Conservation (phyloP, 2,113 vertebrate species). For the Coptodon rendalli region DNA sequence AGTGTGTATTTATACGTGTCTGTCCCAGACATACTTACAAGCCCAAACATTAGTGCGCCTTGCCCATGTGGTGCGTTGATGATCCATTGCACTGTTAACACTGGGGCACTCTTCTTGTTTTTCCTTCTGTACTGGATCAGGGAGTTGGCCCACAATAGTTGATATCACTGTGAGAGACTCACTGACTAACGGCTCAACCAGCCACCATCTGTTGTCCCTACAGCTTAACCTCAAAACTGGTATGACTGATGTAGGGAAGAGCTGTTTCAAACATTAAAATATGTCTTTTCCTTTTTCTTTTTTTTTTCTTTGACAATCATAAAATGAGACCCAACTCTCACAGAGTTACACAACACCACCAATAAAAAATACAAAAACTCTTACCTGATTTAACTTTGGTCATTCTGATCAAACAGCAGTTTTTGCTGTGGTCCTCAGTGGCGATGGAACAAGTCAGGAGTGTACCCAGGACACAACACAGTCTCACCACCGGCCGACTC, state of each 20-base stretch:
- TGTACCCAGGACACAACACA: neutral
- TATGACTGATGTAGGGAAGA: neutral
- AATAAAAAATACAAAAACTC: neutral
- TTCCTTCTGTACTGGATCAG: constrained; percentile 16
- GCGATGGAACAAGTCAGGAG: neutral
- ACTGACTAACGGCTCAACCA: constrained; percentile 16
- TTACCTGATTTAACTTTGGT: neutral
- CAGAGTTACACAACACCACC: neutral
- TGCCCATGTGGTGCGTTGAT: constrained; percentile 9
- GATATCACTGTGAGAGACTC: neutral
- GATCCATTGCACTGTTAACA: constrained; percentile 30
- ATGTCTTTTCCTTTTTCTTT: neutral
- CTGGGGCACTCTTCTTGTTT: constrained; percentile 20
- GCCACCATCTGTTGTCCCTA: constrained; percentile 36
- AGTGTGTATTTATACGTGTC: constrained; percentile 30
- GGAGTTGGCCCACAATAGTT: neutral
- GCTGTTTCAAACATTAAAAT: neutral
- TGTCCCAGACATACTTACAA: neutral
- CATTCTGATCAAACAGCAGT: neutral
- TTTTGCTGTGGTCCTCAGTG: neutral
- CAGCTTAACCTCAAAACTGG: neutral
- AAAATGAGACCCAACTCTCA: neutral
- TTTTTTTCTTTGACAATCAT: neutral
- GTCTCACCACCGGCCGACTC: neutral
- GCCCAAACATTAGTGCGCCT: neutral